Evolutionary conservation across 2,113 vertebrate species (phyloP), one percentile per base, ranked within the genome.

Genomic region (Amia ocellicauda): DNA sequence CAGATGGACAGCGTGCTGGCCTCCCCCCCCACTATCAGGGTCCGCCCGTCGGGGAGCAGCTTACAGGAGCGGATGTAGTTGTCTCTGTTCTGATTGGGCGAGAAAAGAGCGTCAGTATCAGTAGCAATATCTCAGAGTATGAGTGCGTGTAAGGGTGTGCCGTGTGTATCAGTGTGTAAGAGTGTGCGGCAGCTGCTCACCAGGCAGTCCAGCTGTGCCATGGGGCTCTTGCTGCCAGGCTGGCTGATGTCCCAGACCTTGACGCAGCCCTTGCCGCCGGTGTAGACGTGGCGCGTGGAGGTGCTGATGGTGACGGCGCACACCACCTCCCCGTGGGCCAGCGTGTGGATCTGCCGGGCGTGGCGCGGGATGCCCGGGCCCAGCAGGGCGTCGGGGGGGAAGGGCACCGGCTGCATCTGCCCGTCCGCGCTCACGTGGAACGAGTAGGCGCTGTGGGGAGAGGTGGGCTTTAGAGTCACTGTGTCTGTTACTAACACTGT

Each of bases 181-280:
- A n/a, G n/a, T n/a, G 24, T 14, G 42, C 59, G 14, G 11, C 24
- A 1, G 2, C 26, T n/a, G n/a, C 86, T 84, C 78, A 92, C 91
- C 89, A 93, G 77, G 74, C 91, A 92, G 76, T 93, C 91, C 51
- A 93, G 88, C 83, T 93, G 91, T 4, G 91, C 91, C 84, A 93
- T 91, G 3, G 92, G 89, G 3, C 83, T 94, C 84, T 94, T 95
- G 85, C 89, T 86, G 40, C 93, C 93, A 0, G 87, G 91, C 73
- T 95, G 94, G 75, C 90, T 93, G 80, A 96, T 93, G 50, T 94
- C 94, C 94, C 94, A 96, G 74, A 95, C 92, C 74, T 96, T 96
- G 57, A 96, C 93, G 0, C 94, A 96, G 75, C 92, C 91, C 70
- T 92, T 93, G 58, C 92, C 92, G 26, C 91, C 94, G 0, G 94